Base-by-base conservation (phyloP, 2,797 vertebrate genomes). In the Acestrorhynchus altus region DNA sequence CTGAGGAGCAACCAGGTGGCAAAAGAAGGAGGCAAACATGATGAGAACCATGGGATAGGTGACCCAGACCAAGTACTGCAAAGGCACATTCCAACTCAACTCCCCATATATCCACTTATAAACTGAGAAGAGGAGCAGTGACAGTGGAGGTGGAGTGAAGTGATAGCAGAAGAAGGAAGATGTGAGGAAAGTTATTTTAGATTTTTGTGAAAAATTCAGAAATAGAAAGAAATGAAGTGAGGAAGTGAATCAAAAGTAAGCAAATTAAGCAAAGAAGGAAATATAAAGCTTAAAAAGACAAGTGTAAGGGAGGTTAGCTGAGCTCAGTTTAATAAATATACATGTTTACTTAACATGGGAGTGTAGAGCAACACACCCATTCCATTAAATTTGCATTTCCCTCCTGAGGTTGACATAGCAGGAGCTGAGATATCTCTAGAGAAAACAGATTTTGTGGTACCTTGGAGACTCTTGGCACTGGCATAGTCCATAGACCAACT, bases 401-500 rank as follows among this genome's bases (percentile, higher is more conserved):
- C 11, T 47, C 35, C 24, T 60, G 20, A 40, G 8, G 16, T 12
- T 22, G 26, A 24, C 10, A 42, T 46, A n/a, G 31, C 39, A 63
- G 31, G 40, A 72, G 28, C 11, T 60, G 4, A 15, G 67, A n/a
- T 46, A 68, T 49, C 26, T 64, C 1, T 57, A 65, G 11, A 46
- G 11, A 31, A 16, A 1, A 31, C 20, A 26, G 31, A 59, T 40
- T 39, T 16, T 63, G 20, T 78, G 20, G 1, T 78, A 98, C 97
- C 96, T 92, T 96, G 94, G 52, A 98, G 91, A 54, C 94, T 96
- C 88, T 96, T 98, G 0, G 96, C 94, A n/a, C 96, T 98, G 84
- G 95, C 93, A 0, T 97, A 98, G 88, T 98, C 97, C 95, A 98
- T 97, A 35, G 92, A 91, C 97, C 97, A 98, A 94, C 97, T 98